Conservation (phyloP, 2,113 vertebrate genomes). For the Ptilonorhynchus violaceus region DNA sequence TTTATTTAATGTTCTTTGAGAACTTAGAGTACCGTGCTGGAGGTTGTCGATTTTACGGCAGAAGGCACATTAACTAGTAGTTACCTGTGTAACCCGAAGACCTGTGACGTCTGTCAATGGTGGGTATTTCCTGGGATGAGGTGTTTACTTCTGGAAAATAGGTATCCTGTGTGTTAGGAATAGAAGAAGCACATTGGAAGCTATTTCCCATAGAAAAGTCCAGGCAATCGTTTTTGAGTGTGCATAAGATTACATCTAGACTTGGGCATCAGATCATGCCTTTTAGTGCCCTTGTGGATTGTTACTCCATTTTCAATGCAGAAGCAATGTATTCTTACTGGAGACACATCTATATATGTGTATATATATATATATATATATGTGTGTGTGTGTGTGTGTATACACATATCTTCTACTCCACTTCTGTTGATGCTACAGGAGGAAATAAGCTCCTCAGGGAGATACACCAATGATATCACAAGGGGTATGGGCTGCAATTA, state of each 20-base stretch:
- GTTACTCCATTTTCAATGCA: neutral
- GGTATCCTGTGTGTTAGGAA: neutral
- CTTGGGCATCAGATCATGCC: neutral
- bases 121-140: neutral
- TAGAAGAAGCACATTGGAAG: neutral
- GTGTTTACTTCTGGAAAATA: neutral
- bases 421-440: neutral
- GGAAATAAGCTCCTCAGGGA: neutral
- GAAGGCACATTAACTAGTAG: neutral
- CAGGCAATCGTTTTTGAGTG: neutral
- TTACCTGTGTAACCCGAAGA: neutral
- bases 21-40: neutral
- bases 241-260: neutral
- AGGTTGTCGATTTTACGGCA: neutral
- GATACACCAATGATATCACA: no score
- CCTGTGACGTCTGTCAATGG: neutral
- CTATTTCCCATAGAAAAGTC: neutral
- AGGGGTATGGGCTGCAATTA: neutral
- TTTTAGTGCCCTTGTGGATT: neutral
- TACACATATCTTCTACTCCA: neutral
- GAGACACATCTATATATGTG: no score
- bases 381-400: neutral
- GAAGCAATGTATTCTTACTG: neutral
- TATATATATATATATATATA: no score
- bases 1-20: neutral